A percentile compares a stretch with the other conserved stretches of the same genome.
These are phyloP conservation scores for Andrena flavipes DNA, from an alignment of 2,888 invertebrate species.

Conservation along the genomic window DNA sequence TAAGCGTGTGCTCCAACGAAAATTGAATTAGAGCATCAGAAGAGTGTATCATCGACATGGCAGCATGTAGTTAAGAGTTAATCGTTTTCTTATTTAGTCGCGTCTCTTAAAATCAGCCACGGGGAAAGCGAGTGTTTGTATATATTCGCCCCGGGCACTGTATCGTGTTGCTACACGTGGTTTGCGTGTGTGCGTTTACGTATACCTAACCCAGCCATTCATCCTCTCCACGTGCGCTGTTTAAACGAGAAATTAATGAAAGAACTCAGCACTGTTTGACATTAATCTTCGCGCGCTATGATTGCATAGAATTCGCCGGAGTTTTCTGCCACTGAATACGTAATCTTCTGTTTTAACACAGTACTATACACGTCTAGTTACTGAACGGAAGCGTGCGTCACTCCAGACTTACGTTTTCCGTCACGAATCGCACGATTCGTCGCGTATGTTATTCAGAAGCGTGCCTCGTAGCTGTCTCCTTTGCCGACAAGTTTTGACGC, in stretches of 20 bases:
- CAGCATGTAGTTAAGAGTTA: not conserved
- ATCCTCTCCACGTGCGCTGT: constrained; percentile 24
- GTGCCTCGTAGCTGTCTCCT: not conserved
- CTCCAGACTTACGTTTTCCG: not conserved
- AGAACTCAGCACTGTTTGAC: constrained; percentile 23
- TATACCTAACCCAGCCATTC: constrained; percentile 32
- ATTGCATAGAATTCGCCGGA: constrained; percentile 11
- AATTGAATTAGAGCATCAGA: not conserved
- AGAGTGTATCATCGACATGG: not conserved
- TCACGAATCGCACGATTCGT: not conserved
- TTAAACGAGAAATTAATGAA: constrained; percentile 48
- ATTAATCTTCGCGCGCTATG: constrained; percentile 33
- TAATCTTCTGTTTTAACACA: not conserved
- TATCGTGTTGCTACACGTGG: not conserved
- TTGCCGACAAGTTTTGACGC: not conserved
- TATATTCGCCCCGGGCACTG: constrained; percentile 20
- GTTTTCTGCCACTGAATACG: constrained; percentile 2
- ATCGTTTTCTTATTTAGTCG: constrained; percentile 4
- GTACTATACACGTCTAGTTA: not conserved
- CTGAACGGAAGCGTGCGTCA: not conserved
- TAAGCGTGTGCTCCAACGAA: not conserved
- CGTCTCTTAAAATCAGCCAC: not conserved
- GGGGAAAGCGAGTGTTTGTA: constrained; percentile 1
- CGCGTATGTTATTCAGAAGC: not conserved
- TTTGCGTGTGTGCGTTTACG: not conserved